Percentiles rank a stretch among this genome's conserved stretches.
Evolutionary conservation across 2,888 invertebrate species (phyloP).

Genomic region (Lasioglossum vierecki): DNA sequence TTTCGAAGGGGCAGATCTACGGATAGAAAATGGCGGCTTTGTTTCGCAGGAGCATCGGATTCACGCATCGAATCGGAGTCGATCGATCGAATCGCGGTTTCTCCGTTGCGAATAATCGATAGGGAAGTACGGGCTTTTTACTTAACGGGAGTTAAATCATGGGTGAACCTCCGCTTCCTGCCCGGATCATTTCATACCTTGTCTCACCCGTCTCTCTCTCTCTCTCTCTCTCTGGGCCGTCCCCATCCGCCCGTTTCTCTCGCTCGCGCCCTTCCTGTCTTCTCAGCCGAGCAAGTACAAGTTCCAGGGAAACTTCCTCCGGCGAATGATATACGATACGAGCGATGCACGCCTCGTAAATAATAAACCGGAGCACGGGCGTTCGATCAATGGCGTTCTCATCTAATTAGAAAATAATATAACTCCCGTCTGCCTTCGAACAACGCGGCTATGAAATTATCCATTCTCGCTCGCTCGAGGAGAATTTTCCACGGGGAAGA

Average conservation of each 20-base stretch:
- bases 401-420: not conserved
- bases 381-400: not conserved
- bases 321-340: constrained; percentile 49
- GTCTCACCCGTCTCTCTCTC: constrained; percentile 22
- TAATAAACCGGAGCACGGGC: constrained; percentile 6
- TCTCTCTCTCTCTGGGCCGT: constrained; percentile 4
- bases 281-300: constrained; percentile 49
- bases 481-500: not conserved
- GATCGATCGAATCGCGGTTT: constrained; percentile 59
- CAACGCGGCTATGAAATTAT: not conserved
- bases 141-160: constrained; percentile 77
- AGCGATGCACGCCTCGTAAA: constrained; percentile 26
- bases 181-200: constrained; percentile 62
- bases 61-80: constrained; percentile 50
- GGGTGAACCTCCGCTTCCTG: constrained; percentile 77
- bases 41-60: constrained; percentile 13
- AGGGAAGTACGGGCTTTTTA: constrained; percentile 74
- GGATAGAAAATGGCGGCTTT: not conserved
- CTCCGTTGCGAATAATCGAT: constrained; percentile 67
- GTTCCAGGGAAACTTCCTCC: constrained; percentile 51
- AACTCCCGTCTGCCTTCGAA: not conserved
- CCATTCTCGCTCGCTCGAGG: not conserved
- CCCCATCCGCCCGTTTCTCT: not conserved
- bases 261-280: constrained; percentile 42
- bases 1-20: too few species aligned